A percentile compares a stretch with the other conserved stretches of the same genome.
Conservation (phyloP, 2,888 invertebrate genomes). For the Capitulum mitella region DNA sequence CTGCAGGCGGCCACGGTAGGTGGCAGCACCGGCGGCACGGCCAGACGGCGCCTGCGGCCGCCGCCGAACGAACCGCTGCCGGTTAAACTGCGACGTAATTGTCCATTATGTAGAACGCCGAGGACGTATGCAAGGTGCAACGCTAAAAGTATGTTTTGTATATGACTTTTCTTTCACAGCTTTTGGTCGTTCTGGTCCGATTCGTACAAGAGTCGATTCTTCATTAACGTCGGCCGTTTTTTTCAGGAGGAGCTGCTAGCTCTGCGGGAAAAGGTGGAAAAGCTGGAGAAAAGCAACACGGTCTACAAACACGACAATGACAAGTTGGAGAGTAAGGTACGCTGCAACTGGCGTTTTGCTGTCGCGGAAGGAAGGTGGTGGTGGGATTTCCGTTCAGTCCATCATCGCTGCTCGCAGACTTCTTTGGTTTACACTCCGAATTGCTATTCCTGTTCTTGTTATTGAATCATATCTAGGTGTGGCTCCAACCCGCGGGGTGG, state of each 20-base stretch:
- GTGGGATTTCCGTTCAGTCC: background rate
- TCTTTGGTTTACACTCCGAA: background rate
- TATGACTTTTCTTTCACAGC: background rate
- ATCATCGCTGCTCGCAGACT: background rate
- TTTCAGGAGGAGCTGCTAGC: constrained; percentile 76
- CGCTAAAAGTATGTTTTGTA: background rate
- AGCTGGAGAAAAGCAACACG: constrained; percentile 75
- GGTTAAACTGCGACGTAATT: background rate
- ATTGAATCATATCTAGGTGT: no score
- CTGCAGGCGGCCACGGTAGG: constrained; percentile 72
- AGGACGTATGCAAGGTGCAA: no score
- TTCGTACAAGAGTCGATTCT: background rate
- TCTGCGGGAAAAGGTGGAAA: constrained; percentile 71
- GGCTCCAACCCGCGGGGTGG: no score
- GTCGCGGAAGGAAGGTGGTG: constrained; percentile 68
- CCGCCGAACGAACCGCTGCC: background rate
- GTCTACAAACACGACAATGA: constrained; percentile 81
- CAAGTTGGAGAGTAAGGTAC: constrained; percentile 83
- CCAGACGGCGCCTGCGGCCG: no score
- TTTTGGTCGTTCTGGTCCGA: background rate
- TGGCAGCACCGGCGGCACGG: background rate
- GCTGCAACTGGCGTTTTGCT: constrained; percentile 39
- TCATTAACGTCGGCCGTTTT: background rate
- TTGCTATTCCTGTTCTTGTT: background rate
- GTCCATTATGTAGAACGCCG: no score